Conservation (phyloP, 2,888 invertebrate genomes). For the Drosophila gaucha region DNA sequence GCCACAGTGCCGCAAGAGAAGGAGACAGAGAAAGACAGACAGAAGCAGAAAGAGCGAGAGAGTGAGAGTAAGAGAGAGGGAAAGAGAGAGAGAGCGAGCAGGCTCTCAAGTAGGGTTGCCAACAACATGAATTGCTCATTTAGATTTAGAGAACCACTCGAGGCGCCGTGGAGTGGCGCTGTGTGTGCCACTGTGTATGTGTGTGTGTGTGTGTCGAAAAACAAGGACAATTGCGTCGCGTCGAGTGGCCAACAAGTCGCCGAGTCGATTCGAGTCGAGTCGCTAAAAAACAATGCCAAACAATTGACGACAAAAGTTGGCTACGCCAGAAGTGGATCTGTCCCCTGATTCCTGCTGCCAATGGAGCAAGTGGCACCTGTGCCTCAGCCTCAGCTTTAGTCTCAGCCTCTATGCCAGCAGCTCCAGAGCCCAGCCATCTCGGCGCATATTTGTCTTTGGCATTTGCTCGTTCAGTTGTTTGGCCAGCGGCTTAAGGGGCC, state of each 20-base stretch:
- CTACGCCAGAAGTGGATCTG: slow-evolving; percentile 29
- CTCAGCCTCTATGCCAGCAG: not conserved
- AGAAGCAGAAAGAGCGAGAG: not conserved
- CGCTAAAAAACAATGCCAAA: slow-evolving; percentile 63
- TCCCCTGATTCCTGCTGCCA: slow-evolving; percentile 15
- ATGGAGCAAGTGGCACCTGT: slow-evolving; percentile 51
- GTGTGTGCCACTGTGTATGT: slow-evolving; percentile 5
- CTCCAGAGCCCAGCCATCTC: slow-evolving; percentile 19
- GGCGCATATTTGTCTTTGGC: slow-evolving; percentile 63
- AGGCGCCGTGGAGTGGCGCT: slow-evolving; percentile 53
- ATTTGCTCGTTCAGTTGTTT: slow-evolving; percentile 60
- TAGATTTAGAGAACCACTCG: slow-evolving; percentile 71
- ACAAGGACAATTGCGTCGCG: slow-evolving; percentile 73
- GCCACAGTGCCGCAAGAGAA: slow-evolving; percentile 3
- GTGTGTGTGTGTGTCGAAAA: slow-evolving; percentile 27
- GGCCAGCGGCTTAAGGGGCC: slow-evolving; percentile 47
- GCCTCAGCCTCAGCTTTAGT: not conserved
- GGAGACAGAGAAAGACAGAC: not conserved
- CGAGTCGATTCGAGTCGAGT: slow-evolving; percentile 43
- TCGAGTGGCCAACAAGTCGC: slow-evolving; percentile 64
- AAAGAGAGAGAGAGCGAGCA: slow-evolving; percentile 10
- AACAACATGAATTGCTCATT: slow-evolving; percentile 79
- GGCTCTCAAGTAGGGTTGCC: slow-evolving; percentile 70
- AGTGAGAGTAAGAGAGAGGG: not conserved
- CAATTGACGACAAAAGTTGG: slow-evolving; percentile 55